These are phyloP conservation scores for Heliconius nattereri DNA, from an alignment of 1,140 invertebrate genomes.

Conservation along the genomic window DNA sequence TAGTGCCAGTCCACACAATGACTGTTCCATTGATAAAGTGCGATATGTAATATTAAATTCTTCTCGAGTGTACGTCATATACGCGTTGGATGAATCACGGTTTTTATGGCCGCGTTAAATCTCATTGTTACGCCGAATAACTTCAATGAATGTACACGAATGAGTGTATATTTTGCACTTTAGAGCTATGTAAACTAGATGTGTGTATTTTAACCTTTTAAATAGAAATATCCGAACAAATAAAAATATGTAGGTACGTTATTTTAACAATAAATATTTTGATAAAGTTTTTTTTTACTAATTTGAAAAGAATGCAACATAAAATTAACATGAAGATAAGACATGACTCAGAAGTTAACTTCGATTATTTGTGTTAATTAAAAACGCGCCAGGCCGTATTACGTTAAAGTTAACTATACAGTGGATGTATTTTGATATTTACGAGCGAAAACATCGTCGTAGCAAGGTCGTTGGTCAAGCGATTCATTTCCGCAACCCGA, in stretches of 20 bases:
- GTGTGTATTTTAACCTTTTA: too few relatives aligned
- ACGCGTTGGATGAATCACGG: conserved; percentile 28
- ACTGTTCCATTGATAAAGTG: conserved; percentile 12
- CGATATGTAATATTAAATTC: conserved; percentile 15
- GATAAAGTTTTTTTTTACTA: too few relatives aligned
- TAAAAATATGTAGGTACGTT: too few relatives aligned
- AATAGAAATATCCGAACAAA: too few relatives aligned
- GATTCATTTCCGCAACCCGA: conserved; percentile 64
- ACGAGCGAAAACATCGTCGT: conserved; percentile 50
- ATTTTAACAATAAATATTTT: too few relatives aligned
- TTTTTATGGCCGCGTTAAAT: conserved; percentile 30
- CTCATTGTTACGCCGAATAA: conserved; percentile 28
- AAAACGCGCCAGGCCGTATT: not conserved
- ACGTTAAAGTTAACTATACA: conserved; percentile 13
- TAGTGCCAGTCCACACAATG: not conserved
- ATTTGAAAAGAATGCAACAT: too few relatives aligned
- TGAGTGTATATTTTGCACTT: not conserved
- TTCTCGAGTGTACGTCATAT: conserved; percentile 23
- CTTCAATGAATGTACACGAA: conserved; percentile 29
- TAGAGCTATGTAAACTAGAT: not conserved
- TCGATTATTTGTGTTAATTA: not conserved
- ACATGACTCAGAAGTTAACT: not conserved
- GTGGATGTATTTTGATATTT: conserved; percentile 40
- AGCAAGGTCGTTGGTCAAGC: conserved; percentile 59
- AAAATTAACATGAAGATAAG: not conserved